Percentiles rank a stretch among this genome's conserved stretches.
Evolutionary conservation across 2,113 vertebrate genomes (phyloP).

Genomic region (Pleuronectes platessa): DNA sequence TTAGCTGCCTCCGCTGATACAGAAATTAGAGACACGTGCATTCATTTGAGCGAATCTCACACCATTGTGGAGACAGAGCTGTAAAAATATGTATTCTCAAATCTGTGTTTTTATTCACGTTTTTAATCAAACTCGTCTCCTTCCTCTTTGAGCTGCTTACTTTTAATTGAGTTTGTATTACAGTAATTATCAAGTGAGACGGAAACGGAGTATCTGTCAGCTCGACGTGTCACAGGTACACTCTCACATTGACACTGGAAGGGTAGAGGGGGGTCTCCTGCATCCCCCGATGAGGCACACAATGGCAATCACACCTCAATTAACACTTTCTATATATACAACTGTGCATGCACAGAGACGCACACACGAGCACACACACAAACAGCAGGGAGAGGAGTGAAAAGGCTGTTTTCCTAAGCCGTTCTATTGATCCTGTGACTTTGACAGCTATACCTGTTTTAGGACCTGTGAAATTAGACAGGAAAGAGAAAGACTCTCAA

Average conservation of each 20-base stretch:
- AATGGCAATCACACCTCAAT: constrained; percentile 82
- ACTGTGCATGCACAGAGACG: constrained; percentile 34
- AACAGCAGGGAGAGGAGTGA: constrained; percentile 64
- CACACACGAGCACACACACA: constrained; percentile 22
- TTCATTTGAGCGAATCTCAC: constrained; percentile 1
- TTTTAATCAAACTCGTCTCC: constrained; percentile 70
- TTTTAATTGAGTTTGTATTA: constrained; percentile 80
- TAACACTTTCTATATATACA: constrained; percentile 85
- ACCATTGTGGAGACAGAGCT: constrained; percentile 23
- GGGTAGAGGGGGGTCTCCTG: constrained; percentile 48
- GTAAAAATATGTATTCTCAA: constrained; percentile 51
- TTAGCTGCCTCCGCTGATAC: background rate
- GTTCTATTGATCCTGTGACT: constrained; percentile 68
- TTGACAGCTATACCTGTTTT: constrained; percentile 72
- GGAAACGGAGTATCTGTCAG: constrained; percentile 72
- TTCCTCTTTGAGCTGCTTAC: constrained; percentile 59
- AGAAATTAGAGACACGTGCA: background rate
- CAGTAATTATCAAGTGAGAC: constrained; percentile 79
- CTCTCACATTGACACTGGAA: constrained; percentile 73
- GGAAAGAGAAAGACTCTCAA: constrained; percentile 38
- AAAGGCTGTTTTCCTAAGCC: constrained; percentile 54
- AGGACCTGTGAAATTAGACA: constrained; percentile 71
- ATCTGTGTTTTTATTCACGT: constrained; percentile 59
- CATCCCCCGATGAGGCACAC: constrained; percentile 70
- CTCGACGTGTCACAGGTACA: constrained; percentile 76